phyloP scores from a whole-genome alignment of 2,113 vertebrate species.

The Zapus hudsonius region DNA sequence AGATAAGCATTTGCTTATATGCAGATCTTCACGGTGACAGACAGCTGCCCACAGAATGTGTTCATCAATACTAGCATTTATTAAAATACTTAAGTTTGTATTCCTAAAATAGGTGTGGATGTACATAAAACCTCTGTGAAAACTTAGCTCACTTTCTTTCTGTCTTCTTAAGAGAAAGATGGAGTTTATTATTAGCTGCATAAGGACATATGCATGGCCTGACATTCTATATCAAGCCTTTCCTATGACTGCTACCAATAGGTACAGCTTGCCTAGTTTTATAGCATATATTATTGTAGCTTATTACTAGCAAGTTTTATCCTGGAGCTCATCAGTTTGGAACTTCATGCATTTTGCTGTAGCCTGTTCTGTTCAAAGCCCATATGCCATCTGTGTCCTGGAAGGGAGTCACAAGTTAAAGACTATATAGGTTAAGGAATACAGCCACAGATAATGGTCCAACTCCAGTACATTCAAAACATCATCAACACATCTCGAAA shows the following conservation, averaged over 20 bases:
- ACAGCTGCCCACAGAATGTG: not conserved
- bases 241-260: not conserved
- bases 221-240: not conserved
- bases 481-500: conserved; percentile 1
- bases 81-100: not conserved
- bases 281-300: not conserved
- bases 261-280: not conserved
- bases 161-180: not conserved
- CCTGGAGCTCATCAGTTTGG: not conserved
- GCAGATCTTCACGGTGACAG: not conserved
- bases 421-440: not conserved
- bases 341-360: not conserved
- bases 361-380: not conserved
- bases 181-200: not conserved
- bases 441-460: conserved; percentile 16
- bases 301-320: conserved; percentile 41
- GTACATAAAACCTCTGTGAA: not conserved
- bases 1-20: not conserved
- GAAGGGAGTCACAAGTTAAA: not conserved
- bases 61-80: not conserved
- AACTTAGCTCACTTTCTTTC: not conserved
- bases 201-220: not conserved
- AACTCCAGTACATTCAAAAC: not conserved
- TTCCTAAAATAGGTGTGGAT: conserved; percentile 31
- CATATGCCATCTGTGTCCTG: not conserved